These are phyloP conservation scores for Perognathus longimembris DNA, from an alignment of 2,113 vertebrate species.

Conservation along the genomic window DNA sequence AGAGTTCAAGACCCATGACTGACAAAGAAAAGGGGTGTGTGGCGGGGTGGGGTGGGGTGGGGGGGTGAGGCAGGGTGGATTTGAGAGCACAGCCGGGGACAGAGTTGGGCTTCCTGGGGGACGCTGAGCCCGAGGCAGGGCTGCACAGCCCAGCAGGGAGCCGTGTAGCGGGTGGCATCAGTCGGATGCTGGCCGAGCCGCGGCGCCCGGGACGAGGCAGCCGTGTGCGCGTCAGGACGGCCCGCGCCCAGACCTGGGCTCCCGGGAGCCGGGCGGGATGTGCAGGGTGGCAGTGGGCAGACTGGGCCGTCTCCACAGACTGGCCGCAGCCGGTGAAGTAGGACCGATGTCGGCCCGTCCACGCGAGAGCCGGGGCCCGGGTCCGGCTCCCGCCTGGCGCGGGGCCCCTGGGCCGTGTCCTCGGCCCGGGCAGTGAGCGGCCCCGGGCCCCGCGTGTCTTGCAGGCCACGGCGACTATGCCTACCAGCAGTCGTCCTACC, in stretches of 20 bases:
- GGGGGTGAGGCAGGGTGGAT: neutral
- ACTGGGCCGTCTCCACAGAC: fast-evolving
- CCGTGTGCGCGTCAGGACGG: neutral
- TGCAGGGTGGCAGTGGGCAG: neutral
- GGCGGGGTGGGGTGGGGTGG: no score
- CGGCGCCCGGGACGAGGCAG: fast-evolving
- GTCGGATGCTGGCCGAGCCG: fast-evolving
- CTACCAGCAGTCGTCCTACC: constrained; percentile 95
- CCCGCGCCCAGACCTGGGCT: no score
- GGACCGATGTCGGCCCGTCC: fast-evolving
- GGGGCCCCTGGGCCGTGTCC: fast-evolving
- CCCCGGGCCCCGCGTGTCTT: fast-evolving
- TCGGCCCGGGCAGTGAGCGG: fast-evolving
- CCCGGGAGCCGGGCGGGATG: neutral
- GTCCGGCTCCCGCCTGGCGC: fast-evolving
- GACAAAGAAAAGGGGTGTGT: no score
- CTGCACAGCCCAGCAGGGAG: no score
- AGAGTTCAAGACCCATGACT: no score
- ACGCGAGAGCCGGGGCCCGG: fast-evolving
- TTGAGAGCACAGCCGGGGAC: neutral
- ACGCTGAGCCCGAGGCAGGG: neutral
- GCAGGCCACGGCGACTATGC: constrained; percentile 94
- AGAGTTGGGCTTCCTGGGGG: neutral
- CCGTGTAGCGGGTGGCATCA: neutral
- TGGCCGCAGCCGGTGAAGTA: fast-evolving